Base-by-base conservation (phyloP, 2,113 vertebrate genomes). In the Perca flavescens region DNA sequence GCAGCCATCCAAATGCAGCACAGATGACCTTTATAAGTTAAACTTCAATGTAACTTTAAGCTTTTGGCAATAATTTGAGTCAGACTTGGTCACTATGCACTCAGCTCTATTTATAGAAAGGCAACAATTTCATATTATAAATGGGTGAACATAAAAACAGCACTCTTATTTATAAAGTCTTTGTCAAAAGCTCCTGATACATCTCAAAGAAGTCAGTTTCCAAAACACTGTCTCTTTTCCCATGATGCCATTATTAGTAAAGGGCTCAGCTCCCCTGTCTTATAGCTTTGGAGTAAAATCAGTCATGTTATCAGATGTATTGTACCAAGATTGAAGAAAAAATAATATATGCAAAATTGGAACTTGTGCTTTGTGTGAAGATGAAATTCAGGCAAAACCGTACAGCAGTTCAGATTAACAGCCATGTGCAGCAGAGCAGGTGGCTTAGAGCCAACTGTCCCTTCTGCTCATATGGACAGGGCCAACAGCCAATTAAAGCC, bases 401-500 rank as follows among this genome's bases (percentile, higher is more conserved):
- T 34, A 73, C 80, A 74, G 77, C 46, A 56, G 75, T 72, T 83
- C 57, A 91, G 87, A 91, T 90, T 90, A 91, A 92, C 80, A 84
- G 82, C 82, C 86, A 86, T 91, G 92, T 88, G 90, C 87, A 88
- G 88, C 84, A 79, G 89, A 92, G 85, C 90, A 88, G 88, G 91
- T 82, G 66, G 90, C 92, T 84, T 28, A 2, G 60, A 84, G 91
- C 92, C 93, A 94, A 77, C 34, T 54, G 83, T 75, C 87, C 92
- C 89, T 92, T 92, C 90, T 93, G 91, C 83, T 90, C 75, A 73
- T 77, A 73, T 5, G 13, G 83, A 86, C 83, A 71, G 47, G 87
- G 90, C 91, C 89, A 90, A 67, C 76, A 88, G 88, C 92, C 91
- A 93, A 90, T 94, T 91, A 91, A 88, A 87, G 83, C 63, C 50